These are phyloP conservation scores for Acleris emargana DNA, from an alignment of 2,888 invertebrate genomes.

Conservation along the genomic window DNA sequence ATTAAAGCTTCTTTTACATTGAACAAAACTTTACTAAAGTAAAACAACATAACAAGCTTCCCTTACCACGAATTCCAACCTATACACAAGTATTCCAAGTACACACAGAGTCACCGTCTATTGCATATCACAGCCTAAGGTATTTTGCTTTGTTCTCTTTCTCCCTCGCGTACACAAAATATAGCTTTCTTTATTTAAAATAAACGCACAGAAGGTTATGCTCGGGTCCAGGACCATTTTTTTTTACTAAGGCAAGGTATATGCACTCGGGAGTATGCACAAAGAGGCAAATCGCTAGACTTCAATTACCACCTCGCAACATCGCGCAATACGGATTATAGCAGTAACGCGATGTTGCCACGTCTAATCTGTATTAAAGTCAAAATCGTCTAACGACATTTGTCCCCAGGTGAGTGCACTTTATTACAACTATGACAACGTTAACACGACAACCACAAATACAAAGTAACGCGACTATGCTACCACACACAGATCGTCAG, in stretches of 20 bases:
- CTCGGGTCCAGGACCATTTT: too few relatives aligned
- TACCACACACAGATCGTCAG: slow-evolving; percentile 1
- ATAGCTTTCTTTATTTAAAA: slow-evolving; percentile 26
- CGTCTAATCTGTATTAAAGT: too few relatives aligned
- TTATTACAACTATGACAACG: slow-evolving; percentile 7
- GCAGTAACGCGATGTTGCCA: too few relatives aligned
- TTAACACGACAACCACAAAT: background rate
- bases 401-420: background rate
- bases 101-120: slow-evolving; percentile 7
- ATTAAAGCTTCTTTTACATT: too few relatives aligned
- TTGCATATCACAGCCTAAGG: slow-evolving; percentile 28
- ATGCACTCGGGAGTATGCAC: background rate
- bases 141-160: slow-evolving; percentile 8
- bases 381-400: too few relatives aligned
- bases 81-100: background rate
- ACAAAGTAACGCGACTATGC: slow-evolving; percentile 1
- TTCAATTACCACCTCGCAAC: too few relatives aligned
- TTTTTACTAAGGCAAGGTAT: background rate
- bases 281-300: too few relatives aligned
- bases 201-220: slow-evolving; percentile 8
- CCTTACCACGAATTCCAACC: background rate
- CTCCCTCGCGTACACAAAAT: slow-evolving; percentile 29
- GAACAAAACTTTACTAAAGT: too few relatives aligned
- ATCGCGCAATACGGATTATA: too few relatives aligned
- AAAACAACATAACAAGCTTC: too few relatives aligned